Conservation (phyloP, 2,888 invertebrate species). For the Byasa hedistus region DNA sequence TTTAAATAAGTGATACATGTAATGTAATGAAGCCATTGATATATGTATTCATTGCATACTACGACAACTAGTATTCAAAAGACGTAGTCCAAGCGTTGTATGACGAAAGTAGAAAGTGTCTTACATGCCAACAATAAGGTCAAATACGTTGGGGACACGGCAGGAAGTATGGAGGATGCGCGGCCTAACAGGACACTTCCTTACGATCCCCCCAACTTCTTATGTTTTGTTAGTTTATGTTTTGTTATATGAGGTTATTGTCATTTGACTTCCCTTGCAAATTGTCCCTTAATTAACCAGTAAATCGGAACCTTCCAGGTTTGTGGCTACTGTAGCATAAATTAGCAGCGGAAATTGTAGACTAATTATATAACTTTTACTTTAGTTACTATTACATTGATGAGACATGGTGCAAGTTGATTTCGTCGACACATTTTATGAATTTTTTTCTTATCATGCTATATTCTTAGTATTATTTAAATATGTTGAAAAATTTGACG, state of each 20-base stretch:
- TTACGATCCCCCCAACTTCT: constrained; percentile 51
- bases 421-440: not conserved
- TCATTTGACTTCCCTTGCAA: constrained; percentile 37
- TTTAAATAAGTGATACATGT: too few species aligned
- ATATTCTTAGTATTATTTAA: not conserved
- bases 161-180: constrained; percentile 72
- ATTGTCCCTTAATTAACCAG: constrained; percentile 46
- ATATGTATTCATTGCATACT: too few species aligned
- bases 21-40: too few species aligned
- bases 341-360: not conserved
- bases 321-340: not conserved
- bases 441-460: not conserved
- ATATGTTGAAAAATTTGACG: too few species aligned
- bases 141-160: constrained; percentile 49
- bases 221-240: constrained; percentile 32
- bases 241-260: constrained; percentile 19
- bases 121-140: constrained; percentile 20
- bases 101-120: constrained; percentile 19
- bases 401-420: not conserved
- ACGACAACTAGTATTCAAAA: too few species aligned
- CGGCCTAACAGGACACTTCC: constrained; percentile 73
- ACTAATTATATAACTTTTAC: not conserved
- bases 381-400: not conserved
- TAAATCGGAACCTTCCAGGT: constrained; percentile 3
- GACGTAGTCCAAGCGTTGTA: not conserved